These are phyloP conservation scores for Hemichromis elongatus DNA, from an alignment of 2,113 vertebrate genomes.

Conservation along the genomic window DNA sequence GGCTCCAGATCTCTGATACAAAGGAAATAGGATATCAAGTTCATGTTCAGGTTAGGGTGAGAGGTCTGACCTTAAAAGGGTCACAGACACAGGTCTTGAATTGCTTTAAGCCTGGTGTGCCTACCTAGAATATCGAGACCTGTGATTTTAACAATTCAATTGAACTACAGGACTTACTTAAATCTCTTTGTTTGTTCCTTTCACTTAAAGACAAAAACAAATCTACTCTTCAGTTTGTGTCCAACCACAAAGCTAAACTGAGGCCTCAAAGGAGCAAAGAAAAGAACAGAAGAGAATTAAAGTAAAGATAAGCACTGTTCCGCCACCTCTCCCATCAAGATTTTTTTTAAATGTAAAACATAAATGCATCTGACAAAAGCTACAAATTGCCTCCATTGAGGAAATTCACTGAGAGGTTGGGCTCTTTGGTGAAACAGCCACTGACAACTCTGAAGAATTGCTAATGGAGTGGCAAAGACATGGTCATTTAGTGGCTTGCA, in stretches of 20 bases:
- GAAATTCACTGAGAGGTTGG: not conserved
- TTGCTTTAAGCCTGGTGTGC: not conserved
- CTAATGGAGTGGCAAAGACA: not conserved
- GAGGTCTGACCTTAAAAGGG: conserved; percentile 25
- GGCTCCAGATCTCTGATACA: not conserved
- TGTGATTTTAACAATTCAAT: not conserved
- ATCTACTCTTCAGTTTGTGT: not conserved
- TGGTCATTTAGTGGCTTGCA: not conserved
- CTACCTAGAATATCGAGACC: not conserved
- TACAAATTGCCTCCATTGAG: not conserved
- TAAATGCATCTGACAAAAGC: not conserved
- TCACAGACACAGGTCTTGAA: conserved; percentile 6
- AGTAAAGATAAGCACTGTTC: not conserved
- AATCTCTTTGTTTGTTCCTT: not conserved
- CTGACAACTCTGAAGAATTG: not conserved
- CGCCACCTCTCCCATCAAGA: not conserved
- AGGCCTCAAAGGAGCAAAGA: not conserved
- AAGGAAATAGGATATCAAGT: conserved; percentile 45
- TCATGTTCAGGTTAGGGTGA: conserved; percentile 43
- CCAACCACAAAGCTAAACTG: not conserved
- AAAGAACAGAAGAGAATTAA: not conserved
- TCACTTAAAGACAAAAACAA: not conserved
- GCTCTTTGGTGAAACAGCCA: not conserved
- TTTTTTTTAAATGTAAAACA: not conserved
- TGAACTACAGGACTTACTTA: not conserved